Evolutionary conservation across 2,888 invertebrate species (phyloP).

Genomic region (Rugalucina vietnamica): DNA sequence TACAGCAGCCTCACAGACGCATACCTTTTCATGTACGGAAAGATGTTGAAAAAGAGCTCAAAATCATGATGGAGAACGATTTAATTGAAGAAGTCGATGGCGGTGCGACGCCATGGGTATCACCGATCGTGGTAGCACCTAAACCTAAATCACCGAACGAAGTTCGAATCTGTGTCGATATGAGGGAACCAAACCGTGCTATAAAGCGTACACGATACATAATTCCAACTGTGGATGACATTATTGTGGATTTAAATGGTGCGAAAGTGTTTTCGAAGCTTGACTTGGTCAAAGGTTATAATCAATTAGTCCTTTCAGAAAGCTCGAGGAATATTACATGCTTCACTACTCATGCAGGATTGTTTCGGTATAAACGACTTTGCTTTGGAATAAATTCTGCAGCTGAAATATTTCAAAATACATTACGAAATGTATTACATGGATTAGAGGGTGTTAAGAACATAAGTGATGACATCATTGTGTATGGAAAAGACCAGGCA

Average conservation of each 20-base stretch:
- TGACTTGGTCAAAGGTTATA: slow-evolving; percentile 54
- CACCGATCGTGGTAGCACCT: not conserved
- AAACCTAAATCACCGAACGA: slow-evolving; percentile 58
- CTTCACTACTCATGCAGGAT: slow-evolving; percentile 53
- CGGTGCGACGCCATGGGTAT: not conserved
- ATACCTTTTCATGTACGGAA: slow-evolving; percentile 61
- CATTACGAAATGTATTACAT: not conserved
- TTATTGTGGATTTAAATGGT: slow-evolving; percentile 53
- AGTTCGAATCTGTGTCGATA: slow-evolving; percentile 63
- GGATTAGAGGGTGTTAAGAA: not conserved
- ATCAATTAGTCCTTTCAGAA: slow-evolving; percentile 61
- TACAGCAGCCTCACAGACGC: slow-evolving; percentile 45
- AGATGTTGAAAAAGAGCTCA: slow-evolving; percentile 63
- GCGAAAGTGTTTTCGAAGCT: slow-evolving; percentile 56
- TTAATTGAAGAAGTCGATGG: not conserved
- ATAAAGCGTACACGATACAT: slow-evolving; percentile 19
- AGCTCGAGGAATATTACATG: slow-evolving; percentile 61
- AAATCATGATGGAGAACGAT: slow-evolving; percentile 1
- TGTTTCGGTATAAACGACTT: slow-evolving; percentile 33
- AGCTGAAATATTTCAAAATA: slow-evolving; percentile 32
- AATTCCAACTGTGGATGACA: slow-evolving; percentile 59
- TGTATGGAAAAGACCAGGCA: not conserved
- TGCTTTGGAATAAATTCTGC: slow-evolving; percentile 21
- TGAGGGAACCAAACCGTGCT: slow-evolving; percentile 60
- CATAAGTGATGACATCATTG: slow-evolving; percentile 1